Evolutionary conservation across 1,140 invertebrate genomes (phyloP).

Genomic region (Daktulosphaira vitifoliae): DNA sequence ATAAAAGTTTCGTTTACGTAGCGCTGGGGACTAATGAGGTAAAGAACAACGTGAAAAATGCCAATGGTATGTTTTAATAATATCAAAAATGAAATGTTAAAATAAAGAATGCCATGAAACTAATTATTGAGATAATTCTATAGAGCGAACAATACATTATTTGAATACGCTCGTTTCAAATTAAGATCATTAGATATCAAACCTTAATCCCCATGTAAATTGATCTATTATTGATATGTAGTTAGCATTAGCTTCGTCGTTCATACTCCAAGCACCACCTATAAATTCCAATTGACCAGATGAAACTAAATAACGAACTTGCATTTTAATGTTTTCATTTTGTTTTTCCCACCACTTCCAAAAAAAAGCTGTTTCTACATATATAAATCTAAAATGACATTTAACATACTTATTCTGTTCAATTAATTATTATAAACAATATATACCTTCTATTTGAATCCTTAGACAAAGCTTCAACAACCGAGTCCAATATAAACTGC

Average conservation of each 20-base stretch:
- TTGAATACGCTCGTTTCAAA: no score
- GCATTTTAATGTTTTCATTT: slow-evolving; percentile 44
- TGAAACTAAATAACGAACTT: slow-evolving; percentile 42
- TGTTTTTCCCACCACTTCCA: slow-evolving; percentile 57
- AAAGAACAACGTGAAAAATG: no score
- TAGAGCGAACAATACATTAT: no score
- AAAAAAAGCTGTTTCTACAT: slow-evolving; percentile 62
- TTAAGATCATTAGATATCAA: slow-evolving; percentile 37
- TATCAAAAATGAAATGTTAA: no score
- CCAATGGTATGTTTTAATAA: no score
- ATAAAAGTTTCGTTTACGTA: no score
- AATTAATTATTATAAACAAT: no score
- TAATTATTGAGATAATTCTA: no score
- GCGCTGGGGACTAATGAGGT: no score
- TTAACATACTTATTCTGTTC: no score
- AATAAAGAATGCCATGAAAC: no score
- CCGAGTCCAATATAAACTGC: slow-evolving; percentile 54
- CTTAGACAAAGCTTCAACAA: slow-evolving; percentile 47
- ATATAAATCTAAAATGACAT: slow-evolving; percentile 48
- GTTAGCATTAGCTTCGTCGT: slow-evolving; percentile 59
- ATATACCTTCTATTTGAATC: slow-evolving; percentile 45
- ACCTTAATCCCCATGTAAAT: slow-evolving; percentile 45
- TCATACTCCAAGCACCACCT: slow-evolving; percentile 52
- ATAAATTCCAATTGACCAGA: slow-evolving; percentile 55
- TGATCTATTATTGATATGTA: slow-evolving; percentile 64